phyloP scores from a whole-genome alignment of 1,140 invertebrate genomes.

The Proales similis region DNA sequence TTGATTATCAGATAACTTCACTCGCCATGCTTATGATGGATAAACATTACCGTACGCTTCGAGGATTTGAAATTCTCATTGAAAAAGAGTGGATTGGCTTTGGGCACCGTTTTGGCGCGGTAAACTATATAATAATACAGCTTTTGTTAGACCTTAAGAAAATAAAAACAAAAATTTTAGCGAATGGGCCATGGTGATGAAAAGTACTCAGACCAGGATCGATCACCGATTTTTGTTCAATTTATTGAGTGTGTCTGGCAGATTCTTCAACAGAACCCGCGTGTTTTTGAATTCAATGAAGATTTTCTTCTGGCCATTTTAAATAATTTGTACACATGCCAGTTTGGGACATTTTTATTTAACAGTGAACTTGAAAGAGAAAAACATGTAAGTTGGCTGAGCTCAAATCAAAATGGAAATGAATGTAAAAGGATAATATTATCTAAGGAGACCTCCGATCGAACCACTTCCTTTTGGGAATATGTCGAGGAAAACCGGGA shows the following conservation, averaged over 20 bases:
- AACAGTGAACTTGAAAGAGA: constrained; percentile 62
- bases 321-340: constrained; percentile 91
- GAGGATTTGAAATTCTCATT: constrained; percentile 83
- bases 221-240: constrained; percentile 93
- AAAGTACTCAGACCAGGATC: constrained; percentile 24
- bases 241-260: constrained; percentile 96
- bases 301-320: constrained; percentile 86
- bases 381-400: no score
- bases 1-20: constrained; percentile 82
- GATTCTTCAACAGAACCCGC: constrained; percentile 63
- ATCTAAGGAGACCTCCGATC: no score
- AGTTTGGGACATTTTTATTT: constrained; percentile 94
- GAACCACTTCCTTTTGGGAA: no score
- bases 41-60: constrained; percentile 80
- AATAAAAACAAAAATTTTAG: background rate
- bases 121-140: constrained; percentile 87
- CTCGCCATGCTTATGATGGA: constrained; percentile 82
- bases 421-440: no score
- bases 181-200: constrained; percentile 29
- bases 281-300: constrained; percentile 89
- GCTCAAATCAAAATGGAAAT: no score
- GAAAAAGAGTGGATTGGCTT: constrained; percentile 92
- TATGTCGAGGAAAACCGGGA: no score
- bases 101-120: constrained; percentile 82
- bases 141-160: constrained; percentile 46